Evolutionary conservation across 2,113 vertebrate species (phyloP).

Genomic region (Caretta caretta): DNA sequence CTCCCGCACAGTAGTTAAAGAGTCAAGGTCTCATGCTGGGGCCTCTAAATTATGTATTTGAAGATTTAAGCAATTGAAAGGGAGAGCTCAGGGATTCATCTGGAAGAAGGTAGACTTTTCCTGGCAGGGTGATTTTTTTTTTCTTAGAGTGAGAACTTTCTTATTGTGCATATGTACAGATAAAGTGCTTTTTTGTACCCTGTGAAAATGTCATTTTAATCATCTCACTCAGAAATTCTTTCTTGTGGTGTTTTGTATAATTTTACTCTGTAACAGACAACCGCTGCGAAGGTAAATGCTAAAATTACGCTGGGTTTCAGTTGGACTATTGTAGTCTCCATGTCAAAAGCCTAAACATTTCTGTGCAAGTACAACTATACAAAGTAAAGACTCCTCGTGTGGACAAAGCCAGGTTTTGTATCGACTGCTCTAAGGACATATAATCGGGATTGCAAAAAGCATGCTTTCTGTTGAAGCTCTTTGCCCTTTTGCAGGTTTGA

Average conservation of each 20-base stretch:
- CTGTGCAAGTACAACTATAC: background rate
- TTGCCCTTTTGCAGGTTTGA: background rate
- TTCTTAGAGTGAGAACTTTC: background rate
- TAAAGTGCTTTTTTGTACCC: rapidly evolving
- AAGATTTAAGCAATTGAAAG: background rate
- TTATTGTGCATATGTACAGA: rapidly evolving
- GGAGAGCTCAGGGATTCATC: background rate
- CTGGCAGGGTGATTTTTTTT: background rate
- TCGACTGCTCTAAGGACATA: rapidly evolving
- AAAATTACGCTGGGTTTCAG: background rate
- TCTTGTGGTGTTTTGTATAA: background rate
- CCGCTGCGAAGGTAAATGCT: rapidly evolving
- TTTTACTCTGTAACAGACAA: rapidly evolving
- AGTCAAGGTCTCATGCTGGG: background rate
- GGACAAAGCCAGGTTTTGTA: background rate
- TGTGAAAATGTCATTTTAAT: background rate
- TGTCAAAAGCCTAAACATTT: background rate
- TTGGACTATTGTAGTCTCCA: background rate
- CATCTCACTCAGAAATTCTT: background rate
- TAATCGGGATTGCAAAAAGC: background rate
- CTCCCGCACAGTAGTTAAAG: background rate
- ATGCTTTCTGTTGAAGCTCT: background rate
- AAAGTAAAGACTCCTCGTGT: background rate
- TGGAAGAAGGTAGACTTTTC: background rate
- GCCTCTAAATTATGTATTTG: background rate